These are phyloP conservation scores for Microtus ochrogaster DNA, from an alignment of 2,113 vertebrate genomes.

Conservation along the genomic window DNA sequence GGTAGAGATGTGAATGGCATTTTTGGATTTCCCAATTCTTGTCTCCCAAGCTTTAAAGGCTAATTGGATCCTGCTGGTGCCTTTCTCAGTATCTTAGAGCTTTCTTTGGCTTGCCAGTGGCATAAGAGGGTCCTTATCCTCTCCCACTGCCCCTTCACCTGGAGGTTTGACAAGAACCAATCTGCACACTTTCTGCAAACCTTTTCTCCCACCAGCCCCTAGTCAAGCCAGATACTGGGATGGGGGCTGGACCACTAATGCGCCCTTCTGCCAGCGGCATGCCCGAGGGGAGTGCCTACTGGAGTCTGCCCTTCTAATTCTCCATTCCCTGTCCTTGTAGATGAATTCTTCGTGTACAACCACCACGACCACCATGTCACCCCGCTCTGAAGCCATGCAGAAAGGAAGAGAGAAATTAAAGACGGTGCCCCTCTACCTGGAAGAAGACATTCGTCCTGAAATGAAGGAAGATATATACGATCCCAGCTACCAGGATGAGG, in stretches of 20 bases:
- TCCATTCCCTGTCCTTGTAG: not conserved
- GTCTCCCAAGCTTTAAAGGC: not conserved
- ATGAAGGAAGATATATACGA: constrained; percentile 91
- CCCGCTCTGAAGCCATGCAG: constrained; percentile 70
- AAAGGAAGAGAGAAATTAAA: constrained; percentile 75
- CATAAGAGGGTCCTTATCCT: not conserved
- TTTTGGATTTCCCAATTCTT: not conserved
- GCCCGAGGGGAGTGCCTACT: not conserved
- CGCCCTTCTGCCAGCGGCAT: too few species aligned
- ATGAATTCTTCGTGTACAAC: not conserved
- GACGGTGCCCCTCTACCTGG: constrained; percentile 67
- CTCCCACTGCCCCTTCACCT: not conserved
- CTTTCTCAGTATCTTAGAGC: not conserved
- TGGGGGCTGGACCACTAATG: not conserved
- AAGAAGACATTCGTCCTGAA: constrained; percentile 83
- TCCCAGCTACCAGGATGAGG: constrained; percentile 91
- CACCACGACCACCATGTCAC: constrained; percentile 67
- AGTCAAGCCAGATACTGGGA: not conserved
- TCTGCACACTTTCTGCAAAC: not conserved
- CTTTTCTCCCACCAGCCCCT: too few species aligned
- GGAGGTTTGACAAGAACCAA: not conserved
- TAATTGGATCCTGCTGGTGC: not conserved
- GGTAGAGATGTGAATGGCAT: not conserved
- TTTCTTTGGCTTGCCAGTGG: not conserved
- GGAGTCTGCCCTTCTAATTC: not conserved